Conservation (phyloP, 2,113 vertebrate genomes). For the Eupsittula cactorum region DNA sequence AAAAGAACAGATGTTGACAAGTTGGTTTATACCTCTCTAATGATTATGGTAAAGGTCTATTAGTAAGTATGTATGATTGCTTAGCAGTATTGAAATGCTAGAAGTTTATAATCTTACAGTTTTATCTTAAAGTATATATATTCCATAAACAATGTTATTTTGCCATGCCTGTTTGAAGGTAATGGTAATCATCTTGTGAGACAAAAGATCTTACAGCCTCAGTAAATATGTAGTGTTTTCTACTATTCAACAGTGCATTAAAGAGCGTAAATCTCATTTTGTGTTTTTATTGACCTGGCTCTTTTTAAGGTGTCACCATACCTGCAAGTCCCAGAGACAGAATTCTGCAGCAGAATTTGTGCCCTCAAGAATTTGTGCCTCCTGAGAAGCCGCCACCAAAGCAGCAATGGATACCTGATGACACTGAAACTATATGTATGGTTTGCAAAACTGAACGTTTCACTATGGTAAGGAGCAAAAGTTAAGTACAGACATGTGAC, state of each 20-base stretch:
- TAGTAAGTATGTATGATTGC: neutral
- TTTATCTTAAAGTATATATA: neutral
- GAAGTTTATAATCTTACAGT: neutral
- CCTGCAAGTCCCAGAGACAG: slow-evolving; percentile 72
- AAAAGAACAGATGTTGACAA: neutral
- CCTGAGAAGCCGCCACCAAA: slow-evolving; percentile 86
- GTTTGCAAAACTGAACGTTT: slow-evolving; percentile 91
- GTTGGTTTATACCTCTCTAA: neutral
- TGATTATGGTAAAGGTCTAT: neutral
- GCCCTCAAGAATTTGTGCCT: slow-evolving; percentile 84
- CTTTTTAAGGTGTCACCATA: neutral
- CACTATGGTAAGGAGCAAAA: slow-evolving; percentile 88
- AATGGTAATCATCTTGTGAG: neutral
- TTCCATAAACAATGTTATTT: neutral
- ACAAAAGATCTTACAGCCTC: neutral
- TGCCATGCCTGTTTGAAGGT: neutral
- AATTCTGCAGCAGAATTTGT: slow-evolving; percentile 68
- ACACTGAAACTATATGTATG: slow-evolving; percentile 86
- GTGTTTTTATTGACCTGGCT: neutral
- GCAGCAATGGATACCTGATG: slow-evolving; percentile 94
- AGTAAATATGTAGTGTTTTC: neutral
- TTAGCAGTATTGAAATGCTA: neutral
- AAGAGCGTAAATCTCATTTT: neutral
- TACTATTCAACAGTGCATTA: neutral
- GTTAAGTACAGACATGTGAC: neutral